Evolutionary conservation across 30 jellyfish, hydroid and myxozoan genomes (phyloP), one percentile per base, ranked within the genome.

Genomic region (Aurelia coerulea): DNA sequence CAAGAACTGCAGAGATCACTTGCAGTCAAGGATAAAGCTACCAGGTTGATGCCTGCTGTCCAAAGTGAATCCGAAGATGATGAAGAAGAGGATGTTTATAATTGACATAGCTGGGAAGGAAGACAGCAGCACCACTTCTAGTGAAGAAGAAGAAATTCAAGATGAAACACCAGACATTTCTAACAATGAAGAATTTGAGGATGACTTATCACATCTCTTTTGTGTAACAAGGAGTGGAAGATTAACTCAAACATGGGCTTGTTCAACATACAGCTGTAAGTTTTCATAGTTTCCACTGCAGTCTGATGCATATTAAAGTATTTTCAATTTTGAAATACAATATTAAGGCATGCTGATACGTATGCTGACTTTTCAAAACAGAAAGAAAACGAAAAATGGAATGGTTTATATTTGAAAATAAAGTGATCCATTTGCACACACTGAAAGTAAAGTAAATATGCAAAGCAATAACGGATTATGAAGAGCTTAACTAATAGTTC

Each of bases 221-320:
- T 50, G 74, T 50, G 86, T 75, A 29, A 75, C 86, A 16, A 52
- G 78, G 65, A 35, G 65, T 71, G 81, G 81, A 14, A 71, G 81
- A 33, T 65, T 65, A 42, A 65, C 75, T 65, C 81, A 70, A 23
- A 70, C 81, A 19, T 70, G 81, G 81, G 81, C 81, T n/a, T 70
- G 81, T 50, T 70, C 81, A 41, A 70, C 65, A 70, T 70, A 70
- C 50, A 39, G 50, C 3, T 39, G 50, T 39, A 39, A 39, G 50
- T 39, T 39, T 39, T 39, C 50, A 39, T 42, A 70, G 81, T 13
- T 67, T 14, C 78, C 6, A 67, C 15, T 23, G 31, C 60, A 35
- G 62, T 70, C 42, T 33, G 18, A 34, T 70, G 78, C 78, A 12
- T 34, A 68, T 18, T 67, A 5, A 34, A 7, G 12, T 18, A 16